Evolutionary conservation across 2,797 vertebrate genomes (phyloP).

Genomic region (Sebastes kiyomatsui): DNA sequence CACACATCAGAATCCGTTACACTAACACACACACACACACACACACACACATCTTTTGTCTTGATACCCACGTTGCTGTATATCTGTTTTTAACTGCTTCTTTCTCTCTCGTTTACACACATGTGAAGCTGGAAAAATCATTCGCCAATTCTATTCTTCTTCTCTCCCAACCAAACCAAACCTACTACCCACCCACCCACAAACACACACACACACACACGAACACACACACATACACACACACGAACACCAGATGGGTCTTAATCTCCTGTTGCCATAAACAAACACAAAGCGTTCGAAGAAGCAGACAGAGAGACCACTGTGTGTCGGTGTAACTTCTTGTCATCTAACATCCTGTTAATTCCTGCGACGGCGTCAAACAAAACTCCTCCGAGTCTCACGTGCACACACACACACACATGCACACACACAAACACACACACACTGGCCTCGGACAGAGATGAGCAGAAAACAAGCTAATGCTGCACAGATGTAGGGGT

Average conservation of each 20-base stretch:
- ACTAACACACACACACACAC: constrained; percentile 9
- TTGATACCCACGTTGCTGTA: constrained; percentile 21
- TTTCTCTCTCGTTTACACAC: constrained; percentile 19
- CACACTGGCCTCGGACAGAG: constrained; percentile 10
- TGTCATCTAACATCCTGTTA: constrained; percentile 67
- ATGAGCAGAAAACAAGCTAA: constrained; percentile 34
- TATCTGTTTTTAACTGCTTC: background rate
- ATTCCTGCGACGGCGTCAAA: constrained; percentile 58
- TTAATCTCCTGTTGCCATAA: constrained; percentile 62
- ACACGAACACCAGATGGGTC: constrained; percentile 60
- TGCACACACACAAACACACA: background rate
- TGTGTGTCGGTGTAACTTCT: constrained; percentile 57
- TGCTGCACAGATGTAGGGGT: constrained; percentile 39
- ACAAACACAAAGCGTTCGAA: constrained; percentile 51
- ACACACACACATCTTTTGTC: background rate
- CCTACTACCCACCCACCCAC: constrained; percentile 29
- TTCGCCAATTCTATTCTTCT: constrained; percentile 14
- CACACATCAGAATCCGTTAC: background rate
- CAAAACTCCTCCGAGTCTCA: constrained; percentile 38
- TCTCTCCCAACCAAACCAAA: constrained; percentile 30
- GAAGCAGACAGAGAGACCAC: constrained; percentile 46
- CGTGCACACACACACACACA: background rate
- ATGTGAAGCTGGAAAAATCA: constrained; percentile 16
- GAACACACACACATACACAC: constrained; percentile 15
- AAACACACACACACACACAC: background rate